Evolutionary conservation across 2,888 invertebrate genomes (phyloP).

Genomic region (Lymantria dispar): DNA sequence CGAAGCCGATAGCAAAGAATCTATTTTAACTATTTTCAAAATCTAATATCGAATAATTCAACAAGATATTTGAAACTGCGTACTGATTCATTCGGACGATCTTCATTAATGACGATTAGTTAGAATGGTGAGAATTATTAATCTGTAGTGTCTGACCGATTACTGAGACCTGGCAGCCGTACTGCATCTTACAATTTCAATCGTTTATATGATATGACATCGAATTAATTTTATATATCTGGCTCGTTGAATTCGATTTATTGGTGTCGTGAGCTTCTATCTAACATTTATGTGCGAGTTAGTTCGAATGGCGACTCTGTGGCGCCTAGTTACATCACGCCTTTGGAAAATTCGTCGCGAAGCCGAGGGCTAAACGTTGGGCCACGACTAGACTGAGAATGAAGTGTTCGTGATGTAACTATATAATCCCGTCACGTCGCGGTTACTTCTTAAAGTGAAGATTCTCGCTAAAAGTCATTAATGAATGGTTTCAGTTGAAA

Average conservation of each 20-base stretch:
- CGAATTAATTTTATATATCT: slow-evolving; percentile 35
- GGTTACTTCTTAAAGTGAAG: slow-evolving; percentile 71
- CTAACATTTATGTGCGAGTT: slow-evolving; percentile 37
- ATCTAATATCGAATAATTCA: slow-evolving; percentile 14
- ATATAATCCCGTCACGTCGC: slow-evolving; percentile 58
- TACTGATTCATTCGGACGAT: slow-evolving; percentile 16
- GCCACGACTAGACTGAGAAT: slow-evolving; percentile 61
- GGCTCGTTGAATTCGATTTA: slow-evolving; percentile 33
- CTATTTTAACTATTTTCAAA: neutral
- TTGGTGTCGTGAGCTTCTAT: slow-evolving; percentile 26
- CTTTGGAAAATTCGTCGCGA: slow-evolving; percentile 70
- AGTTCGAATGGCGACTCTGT: slow-evolving; percentile 47
- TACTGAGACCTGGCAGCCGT: slow-evolving; percentile 31
- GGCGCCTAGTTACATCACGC: slow-evolving; percentile 76
- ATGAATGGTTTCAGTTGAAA: slow-evolving; percentile 58
- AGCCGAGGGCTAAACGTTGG: slow-evolving; percentile 52
- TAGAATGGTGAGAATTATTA: slow-evolving; percentile 16
- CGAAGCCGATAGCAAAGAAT: too few species aligned
- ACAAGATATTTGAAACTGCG: slow-evolving; percentile 18
- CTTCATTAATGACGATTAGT: slow-evolving; percentile 23
- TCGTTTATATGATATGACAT: slow-evolving; percentile 35
- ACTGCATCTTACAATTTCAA: slow-evolving; percentile 16
- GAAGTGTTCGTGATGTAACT: slow-evolving; percentile 35
- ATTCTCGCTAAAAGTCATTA: slow-evolving; percentile 70
- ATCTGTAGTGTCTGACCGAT: slow-evolving; percentile 14